These are phyloP conservation scores for Trachelus tabidus DNA, from an alignment of 2,888 invertebrate species.

Conservation along the genomic window DNA sequence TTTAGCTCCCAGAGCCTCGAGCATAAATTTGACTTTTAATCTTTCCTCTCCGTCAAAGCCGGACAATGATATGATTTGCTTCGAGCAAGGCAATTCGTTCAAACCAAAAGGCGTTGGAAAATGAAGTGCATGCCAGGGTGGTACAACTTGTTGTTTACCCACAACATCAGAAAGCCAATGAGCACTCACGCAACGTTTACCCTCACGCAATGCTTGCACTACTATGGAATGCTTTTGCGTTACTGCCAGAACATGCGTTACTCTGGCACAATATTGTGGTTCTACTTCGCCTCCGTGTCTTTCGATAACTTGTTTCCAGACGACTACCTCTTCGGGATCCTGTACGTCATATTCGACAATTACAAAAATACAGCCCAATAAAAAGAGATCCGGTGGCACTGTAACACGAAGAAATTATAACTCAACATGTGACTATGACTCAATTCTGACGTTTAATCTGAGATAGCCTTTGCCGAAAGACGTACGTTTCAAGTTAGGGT, in stretches of 20 bases:
- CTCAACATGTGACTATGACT: not conserved
- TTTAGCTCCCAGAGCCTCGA: constrained; percentile 87
- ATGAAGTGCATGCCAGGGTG: constrained; percentile 95
- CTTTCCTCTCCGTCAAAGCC: constrained; percentile 93
- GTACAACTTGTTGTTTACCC: constrained; percentile 83
- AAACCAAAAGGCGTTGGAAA: constrained; percentile 81
- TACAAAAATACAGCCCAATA: constrained; percentile 93
- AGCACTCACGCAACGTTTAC: constrained; percentile 81
- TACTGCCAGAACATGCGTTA: constrained; percentile 93
- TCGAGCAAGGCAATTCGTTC: constrained; percentile 78
- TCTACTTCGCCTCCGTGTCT: constrained; percentile 92
- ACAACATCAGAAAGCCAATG: constrained; percentile 95
- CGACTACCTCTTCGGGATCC: constrained; percentile 71
- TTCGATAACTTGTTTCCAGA: constrained; percentile 80
- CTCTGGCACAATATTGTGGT: constrained; percentile 82
- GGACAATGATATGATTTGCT: constrained; percentile 85
- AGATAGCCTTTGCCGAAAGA: constrained; percentile 9
- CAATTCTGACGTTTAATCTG: not conserved
- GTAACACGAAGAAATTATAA: constrained; percentile 15
- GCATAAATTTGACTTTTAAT: constrained; percentile 83
- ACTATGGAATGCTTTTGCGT: constrained; percentile 92
- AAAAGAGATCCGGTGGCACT: constrained; percentile 87
- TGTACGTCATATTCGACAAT: constrained; percentile 85
- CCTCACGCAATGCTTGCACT: constrained; percentile 81
- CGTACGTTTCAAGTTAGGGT: constrained; percentile 84